phyloP scores from a whole-genome alignment of 2,888 invertebrate species.

The Nesidiocoris tenuis region DNA sequence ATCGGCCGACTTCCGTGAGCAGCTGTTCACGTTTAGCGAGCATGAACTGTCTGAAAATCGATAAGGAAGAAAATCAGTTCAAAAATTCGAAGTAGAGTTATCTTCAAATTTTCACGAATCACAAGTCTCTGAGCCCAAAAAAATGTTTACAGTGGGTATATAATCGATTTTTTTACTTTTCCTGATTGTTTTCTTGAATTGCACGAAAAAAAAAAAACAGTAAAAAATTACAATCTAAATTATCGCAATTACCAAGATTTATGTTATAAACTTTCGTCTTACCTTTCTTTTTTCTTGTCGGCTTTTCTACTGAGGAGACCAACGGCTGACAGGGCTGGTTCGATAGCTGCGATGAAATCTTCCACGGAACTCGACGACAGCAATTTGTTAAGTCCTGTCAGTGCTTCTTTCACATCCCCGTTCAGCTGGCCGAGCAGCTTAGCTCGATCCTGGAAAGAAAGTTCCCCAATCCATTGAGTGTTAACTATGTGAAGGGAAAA shows the following conservation, averaged over 20 bases:
- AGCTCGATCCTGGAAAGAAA: constrained; percentile 55
- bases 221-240: no score
- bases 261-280: no score
- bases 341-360: constrained; percentile 74
- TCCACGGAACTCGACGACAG: constrained; percentile 69
- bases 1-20: constrained; percentile 71
- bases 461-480: no score
- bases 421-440: constrained; percentile 57
- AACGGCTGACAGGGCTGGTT: constrained; percentile 64
- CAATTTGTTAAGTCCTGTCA: constrained; percentile 68
- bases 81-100: no score
- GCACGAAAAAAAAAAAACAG: no score
- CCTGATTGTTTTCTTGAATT: no score
- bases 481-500: background rate
- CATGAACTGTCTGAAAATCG: constrained; percentile 64
- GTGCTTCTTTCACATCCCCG: constrained; percentile 65
- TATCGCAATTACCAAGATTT: no score
- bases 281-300: constrained; percentile 80
- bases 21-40: constrained; percentile 79
- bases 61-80: no score
- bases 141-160: no score
- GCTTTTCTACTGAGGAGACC: constrained; percentile 78
- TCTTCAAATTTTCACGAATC: no score
- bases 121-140: no score
- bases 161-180: no score